Evolutionary conservation across 2,113 vertebrate species (phyloP).

Genomic region (Leptocoma aspasia): DNA sequence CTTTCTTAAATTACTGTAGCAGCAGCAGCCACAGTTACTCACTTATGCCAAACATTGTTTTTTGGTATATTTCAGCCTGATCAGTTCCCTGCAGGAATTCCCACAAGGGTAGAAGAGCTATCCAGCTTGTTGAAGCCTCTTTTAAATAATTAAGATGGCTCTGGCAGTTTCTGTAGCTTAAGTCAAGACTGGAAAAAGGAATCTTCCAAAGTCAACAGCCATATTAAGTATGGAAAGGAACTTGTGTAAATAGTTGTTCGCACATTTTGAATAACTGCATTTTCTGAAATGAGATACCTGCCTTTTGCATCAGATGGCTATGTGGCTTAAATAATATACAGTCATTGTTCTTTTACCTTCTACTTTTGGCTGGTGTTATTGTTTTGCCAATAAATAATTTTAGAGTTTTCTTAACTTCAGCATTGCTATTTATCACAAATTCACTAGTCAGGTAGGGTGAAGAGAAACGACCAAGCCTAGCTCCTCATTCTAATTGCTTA

Average conservation of each 20-base stretch:
- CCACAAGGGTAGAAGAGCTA: slow-evolving; percentile 34
- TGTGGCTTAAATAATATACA: neutral
- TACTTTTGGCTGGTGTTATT: neutral
- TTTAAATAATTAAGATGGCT: slow-evolving; percentile 22
- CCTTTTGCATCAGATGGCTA: neutral
- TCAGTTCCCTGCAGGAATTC: slow-evolving; percentile 46
- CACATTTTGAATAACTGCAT: neutral
- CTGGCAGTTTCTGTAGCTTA: slow-evolving; percentile 3
- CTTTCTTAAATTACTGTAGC: slow-evolving; percentile 52
- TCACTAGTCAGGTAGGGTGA: neutral
- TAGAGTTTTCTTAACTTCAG: neutral
- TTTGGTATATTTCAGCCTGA: slow-evolving; percentile 32
- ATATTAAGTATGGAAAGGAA: neutral
- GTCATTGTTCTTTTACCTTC: neutral
- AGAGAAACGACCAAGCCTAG: neutral
- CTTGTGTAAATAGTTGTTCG: neutral
- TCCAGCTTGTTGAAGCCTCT: slow-evolving; percentile 45
- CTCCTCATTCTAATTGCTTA: neutral
- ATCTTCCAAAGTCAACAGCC: slow-evolving; percentile 20
- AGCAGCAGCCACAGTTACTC: neutral
- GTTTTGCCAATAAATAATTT: neutral
- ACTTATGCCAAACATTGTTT: neutral
- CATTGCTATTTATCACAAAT: neutral
- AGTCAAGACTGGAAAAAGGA: neutral
- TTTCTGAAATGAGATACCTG: neutral